Evolutionary conservation across 2,113 vertebrate genomes (phyloP).

Genomic region (Bucco capensis): DNA sequence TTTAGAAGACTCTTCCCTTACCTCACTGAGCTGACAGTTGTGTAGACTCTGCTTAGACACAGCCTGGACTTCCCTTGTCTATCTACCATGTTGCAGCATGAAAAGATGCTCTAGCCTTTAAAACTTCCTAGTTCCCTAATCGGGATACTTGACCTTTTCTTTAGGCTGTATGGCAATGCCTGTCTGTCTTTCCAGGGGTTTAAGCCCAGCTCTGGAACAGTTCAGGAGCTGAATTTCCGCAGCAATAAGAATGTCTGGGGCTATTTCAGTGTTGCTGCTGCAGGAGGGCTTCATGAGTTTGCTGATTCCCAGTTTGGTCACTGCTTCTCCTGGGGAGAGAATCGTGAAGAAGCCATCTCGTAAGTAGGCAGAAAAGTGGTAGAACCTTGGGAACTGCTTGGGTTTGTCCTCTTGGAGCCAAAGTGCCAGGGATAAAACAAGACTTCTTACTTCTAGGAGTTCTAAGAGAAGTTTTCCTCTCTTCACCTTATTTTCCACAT

Average conservation of each 20-base stretch:
- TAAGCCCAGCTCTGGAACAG: slow-evolving; percentile 97
- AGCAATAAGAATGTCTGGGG: slow-evolving; percentile 99
- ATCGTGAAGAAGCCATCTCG: slow-evolving; percentile 98
- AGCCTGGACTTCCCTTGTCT: not conserved
- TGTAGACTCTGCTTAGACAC: not conserved
- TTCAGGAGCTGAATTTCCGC: slow-evolving; percentile 97
- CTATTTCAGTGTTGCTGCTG: slow-evolving; percentile 98
- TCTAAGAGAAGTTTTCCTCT: not conserved
- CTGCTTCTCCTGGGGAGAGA: slow-evolving; percentile 99
- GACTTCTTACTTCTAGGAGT: not conserved
- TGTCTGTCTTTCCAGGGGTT: slow-evolving; percentile 83
- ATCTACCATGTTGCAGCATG: rapidly evolving
- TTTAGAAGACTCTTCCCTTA: not conserved
- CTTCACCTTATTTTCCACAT: not conserved
- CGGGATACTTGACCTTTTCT: not conserved
- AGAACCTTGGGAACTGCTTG: not conserved
- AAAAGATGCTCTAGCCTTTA: not conserved
- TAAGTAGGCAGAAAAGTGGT: slow-evolving; percentile 70
- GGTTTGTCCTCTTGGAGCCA: not conserved
- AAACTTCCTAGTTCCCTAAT: not conserved
- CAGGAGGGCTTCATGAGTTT: slow-evolving; percentile 96
- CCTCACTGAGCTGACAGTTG: not conserved
- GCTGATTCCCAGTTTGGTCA: slow-evolving; percentile 98
- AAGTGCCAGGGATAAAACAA: not conserved
- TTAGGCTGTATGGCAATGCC: not conserved